phyloP scores from a whole-genome alignment of 2,113 vertebrate genomes.

The Oncorhynchus nerka region DNA sequence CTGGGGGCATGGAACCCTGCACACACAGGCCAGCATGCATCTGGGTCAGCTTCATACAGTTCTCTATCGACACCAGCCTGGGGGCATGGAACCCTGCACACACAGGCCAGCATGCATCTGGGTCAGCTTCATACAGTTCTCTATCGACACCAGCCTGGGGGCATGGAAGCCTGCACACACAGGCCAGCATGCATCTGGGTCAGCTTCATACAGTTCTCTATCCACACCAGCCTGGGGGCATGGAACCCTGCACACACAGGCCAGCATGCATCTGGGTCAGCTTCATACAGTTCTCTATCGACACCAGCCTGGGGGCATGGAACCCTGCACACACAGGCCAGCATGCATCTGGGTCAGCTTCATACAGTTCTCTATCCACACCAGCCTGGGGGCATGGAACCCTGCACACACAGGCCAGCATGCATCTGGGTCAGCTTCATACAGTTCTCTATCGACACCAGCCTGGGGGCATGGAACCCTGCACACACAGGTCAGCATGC shows the following conservation, averaged over 20 bases:
- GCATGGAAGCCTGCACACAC: slow-evolving; percentile 82
- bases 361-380: slow-evolving; percentile 97
- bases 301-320: slow-evolving; percentile 90
- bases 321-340: slow-evolving; percentile 69
- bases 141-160: slow-evolving; percentile 91
- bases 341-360: slow-evolving; percentile 62
- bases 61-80: slow-evolving; percentile 92
- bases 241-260: slow-evolving; percentile 76
- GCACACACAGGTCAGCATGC: background rate
- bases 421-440: slow-evolving; percentile 79
- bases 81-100: slow-evolving; percentile 86
- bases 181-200: background rate
- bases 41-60: slow-evolving; percentile 87
- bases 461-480: slow-evolving; percentile 91
- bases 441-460: slow-evolving; percentile 95
- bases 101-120: background rate
- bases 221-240: slow-evolving; percentile 90
- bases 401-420: slow-evolving; percentile 49
- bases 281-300: slow-evolving; percentile 98
- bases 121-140: slow-evolving; percentile 94
- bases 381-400: slow-evolving; percentile 92
- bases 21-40: background rate
- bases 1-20: slow-evolving; percentile 90
- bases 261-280: background rate
- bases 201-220: slow-evolving; percentile 97